Evolutionary conservation across 2,797 vertebrate genomes (phyloP).

Genomic region (Orestias chungarensis): DNA sequence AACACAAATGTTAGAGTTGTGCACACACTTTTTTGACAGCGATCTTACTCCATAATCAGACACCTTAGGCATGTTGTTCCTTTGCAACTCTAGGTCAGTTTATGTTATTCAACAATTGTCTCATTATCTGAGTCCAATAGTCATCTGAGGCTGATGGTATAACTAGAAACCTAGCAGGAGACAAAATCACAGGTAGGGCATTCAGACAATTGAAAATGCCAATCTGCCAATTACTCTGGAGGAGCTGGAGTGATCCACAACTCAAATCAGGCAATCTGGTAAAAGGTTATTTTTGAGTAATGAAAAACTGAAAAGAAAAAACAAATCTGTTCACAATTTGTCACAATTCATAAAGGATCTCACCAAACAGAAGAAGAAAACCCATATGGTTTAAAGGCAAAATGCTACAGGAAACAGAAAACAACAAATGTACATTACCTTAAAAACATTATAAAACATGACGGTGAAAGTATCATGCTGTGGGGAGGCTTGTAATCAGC

Average conservation of each 20-base stretch:
- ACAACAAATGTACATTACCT: background rate
- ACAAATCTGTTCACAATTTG: background rate
- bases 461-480: background rate
- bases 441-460: background rate
- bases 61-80: background rate
- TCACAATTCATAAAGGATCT: background rate
- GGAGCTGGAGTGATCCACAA: background rate
- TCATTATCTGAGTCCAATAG: background rate
- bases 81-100: background rate
- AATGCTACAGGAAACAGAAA: background rate
- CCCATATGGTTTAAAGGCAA: background rate
- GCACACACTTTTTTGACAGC: no score
- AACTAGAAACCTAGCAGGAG: background rate
- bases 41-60: no score
- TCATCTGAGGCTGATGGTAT: no score
- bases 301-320: no score
- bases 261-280: background rate
- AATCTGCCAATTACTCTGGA: background rate
- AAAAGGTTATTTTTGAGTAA: no score
- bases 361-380: no score
- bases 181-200: background rate
- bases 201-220: background rate
- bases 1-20: no score
- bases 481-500: background rate
- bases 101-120: background rate